phyloP scores from a whole-genome alignment of 64 coral and sea anemone genomes.

The Dendrophyllia cribrosa region DNA sequence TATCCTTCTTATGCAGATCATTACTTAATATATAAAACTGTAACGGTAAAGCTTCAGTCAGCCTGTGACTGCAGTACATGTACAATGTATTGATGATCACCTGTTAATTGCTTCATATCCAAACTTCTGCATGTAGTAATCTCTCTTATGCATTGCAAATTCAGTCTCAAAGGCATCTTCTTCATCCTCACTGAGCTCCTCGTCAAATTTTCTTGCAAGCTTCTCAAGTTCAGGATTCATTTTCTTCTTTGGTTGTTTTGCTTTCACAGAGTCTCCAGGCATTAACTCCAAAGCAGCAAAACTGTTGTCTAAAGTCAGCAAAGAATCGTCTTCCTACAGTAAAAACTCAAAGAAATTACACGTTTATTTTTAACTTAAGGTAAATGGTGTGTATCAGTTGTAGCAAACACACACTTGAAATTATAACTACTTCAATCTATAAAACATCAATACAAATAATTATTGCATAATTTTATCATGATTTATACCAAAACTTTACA shows the following conservation, averaged over 20 bases:
- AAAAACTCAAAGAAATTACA: not conserved
- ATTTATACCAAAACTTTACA: too few species aligned
- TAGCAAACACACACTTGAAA: too few species aligned
- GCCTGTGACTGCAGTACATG: not conserved
- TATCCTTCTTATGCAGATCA: too few species aligned
- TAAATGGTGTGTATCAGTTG: too few species aligned
- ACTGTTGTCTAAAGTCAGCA: slow-evolving; percentile 44
- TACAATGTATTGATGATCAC: not conserved
- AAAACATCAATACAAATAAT: too few species aligned
- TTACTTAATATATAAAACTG: too few species aligned
- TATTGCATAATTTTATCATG: too few species aligned
- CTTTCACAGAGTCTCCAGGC: slow-evolving; percentile 39
- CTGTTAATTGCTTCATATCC: slow-evolving; percentile 79
- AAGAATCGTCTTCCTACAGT: slow-evolving; percentile 30
- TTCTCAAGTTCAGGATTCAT: slow-evolving; percentile 66
- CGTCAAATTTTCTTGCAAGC: slow-evolving; percentile 52
- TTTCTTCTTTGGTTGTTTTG: slow-evolving; percentile 11
- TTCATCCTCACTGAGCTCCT: slow-evolving; percentile 67
- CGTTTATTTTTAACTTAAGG: too few species aligned
- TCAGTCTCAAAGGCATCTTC: slow-evolving; percentile 90
- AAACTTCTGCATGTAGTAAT: slow-evolving; percentile 95
- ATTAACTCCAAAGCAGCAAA: slow-evolving; percentile 62
- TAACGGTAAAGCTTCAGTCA: too few species aligned
- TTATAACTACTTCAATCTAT: too few species aligned
- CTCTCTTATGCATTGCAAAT: slow-evolving; percentile 90